Evolutionary conservation across 2,113 vertebrate species (phyloP).

Genomic region (Andinoacara biseriatus): DNA sequence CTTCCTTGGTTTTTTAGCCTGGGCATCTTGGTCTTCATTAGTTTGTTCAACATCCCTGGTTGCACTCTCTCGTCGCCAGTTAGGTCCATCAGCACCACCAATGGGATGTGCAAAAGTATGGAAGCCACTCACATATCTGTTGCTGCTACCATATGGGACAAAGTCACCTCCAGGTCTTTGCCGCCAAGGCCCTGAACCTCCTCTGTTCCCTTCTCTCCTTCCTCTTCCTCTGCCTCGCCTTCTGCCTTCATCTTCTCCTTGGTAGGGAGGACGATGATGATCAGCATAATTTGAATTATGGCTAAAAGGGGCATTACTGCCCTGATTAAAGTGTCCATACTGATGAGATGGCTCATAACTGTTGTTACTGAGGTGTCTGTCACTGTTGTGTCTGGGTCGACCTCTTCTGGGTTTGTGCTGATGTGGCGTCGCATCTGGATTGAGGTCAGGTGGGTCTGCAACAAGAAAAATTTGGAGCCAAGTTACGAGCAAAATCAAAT

Average conservation of each 20-base stretch:
- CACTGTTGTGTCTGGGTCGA: conserved; percentile 79
- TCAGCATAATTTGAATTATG: conserved; percentile 29
- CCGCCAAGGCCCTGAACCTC: conserved; percentile 76
- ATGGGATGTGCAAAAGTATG: conserved; percentile 8
- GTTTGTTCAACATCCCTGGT: not conserved
- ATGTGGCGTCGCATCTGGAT: conserved; percentile 78
- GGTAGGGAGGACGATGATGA: conserved; percentile 69
- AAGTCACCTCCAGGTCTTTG: conserved; percentile 81
- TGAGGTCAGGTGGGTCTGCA: conserved; percentile 81
- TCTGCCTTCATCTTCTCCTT: conserved; percentile 59
- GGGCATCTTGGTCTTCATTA: conserved; percentile 46
- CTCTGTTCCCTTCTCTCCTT: conserved; percentile 68
- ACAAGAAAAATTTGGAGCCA: not conserved
- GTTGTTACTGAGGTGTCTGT: conserved; percentile 75
- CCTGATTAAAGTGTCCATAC: conserved; percentile 54
- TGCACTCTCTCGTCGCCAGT: conserved; percentile 54
- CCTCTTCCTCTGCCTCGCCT: conserved; percentile 67
- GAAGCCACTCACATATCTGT: conserved; percentile 3
- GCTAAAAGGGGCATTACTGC: conserved; percentile 32
- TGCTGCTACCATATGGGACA: conserved; percentile 55
- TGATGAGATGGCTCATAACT: conserved; percentile 70
- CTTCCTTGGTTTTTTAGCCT: conserved; percentile 57
- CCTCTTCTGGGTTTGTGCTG: conserved; percentile 78
- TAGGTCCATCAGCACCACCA: conserved; percentile 54
- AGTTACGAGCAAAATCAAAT: not conserved